These are phyloP conservation scores for Craniophora ligustri DNA, from an alignment of 2,888 invertebrate species.

Conservation along the genomic window DNA sequence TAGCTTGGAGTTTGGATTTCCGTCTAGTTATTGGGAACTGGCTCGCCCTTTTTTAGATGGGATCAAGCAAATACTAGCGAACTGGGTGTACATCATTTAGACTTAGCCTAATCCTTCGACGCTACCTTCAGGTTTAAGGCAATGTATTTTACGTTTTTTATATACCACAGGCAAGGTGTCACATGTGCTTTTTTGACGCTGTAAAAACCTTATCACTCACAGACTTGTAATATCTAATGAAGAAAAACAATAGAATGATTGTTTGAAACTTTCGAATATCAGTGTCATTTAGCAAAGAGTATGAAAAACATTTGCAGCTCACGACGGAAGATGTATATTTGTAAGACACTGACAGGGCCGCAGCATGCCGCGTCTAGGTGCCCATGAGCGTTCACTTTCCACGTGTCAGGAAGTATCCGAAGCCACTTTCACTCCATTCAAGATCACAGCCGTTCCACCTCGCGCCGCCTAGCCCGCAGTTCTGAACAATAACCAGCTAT, in stretches of 20 bases:
- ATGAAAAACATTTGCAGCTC: slow-evolving; percentile 56
- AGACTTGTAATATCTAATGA: no score
- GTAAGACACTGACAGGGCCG: slow-evolving; percentile 53
- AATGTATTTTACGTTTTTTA: no score
- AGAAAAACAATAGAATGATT: background rate
- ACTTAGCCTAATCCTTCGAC: no score
- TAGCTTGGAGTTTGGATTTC: no score
- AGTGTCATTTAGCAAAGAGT: background rate
- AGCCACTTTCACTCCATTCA: slow-evolving; percentile 87
- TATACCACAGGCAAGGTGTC: no score
- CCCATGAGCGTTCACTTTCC: slow-evolving; percentile 81
- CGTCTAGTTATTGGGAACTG: no score
- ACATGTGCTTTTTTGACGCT: no score
- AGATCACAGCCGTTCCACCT: slow-evolving; percentile 80
- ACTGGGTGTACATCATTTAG: no score
- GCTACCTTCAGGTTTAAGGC: no score
- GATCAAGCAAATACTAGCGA: no score
- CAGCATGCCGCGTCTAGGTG: slow-evolving; percentile 59
- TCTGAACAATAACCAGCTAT: slow-evolving; percentile 70
- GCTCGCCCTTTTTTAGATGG: no score
- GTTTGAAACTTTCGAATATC: background rate
- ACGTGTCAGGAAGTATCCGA: slow-evolving; percentile 81
- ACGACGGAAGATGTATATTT: slow-evolving; percentile 72
- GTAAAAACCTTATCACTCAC: no score
- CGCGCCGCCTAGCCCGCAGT: slow-evolving; percentile 56